phyloP scores from a whole-genome alignment of 30 jellyfish, hydroid and myxozoan species.

The Turritopsis rubra region DNA sequence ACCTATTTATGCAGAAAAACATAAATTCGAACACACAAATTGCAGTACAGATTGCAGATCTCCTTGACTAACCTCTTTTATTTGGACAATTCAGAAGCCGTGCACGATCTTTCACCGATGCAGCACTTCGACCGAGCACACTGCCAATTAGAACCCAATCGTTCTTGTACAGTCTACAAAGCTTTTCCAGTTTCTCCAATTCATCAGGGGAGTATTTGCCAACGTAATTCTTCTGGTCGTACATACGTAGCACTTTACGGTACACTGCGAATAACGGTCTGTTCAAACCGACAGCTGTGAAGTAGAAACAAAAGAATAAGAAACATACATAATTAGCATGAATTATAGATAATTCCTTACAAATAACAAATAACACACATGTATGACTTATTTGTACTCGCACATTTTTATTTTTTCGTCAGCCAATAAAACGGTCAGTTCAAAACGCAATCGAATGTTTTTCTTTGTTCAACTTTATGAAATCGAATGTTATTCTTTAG shows the following conservation, averaged over 20 bases:
- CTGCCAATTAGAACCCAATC: slow-evolving; percentile 57
- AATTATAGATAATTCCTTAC: too few species aligned
- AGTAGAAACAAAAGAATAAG: background rate
- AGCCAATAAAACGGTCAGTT: too few species aligned
- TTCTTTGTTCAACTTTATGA: too few species aligned
- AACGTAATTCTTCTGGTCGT: slow-evolving; percentile 66
- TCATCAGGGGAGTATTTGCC: slow-evolving; percentile 86
- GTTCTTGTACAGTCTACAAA: slow-evolving; percentile 46
- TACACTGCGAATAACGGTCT: slow-evolving; percentile 84
- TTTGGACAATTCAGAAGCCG: slow-evolving; percentile 58
- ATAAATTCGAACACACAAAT: too few species aligned
- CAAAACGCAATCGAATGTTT: too few species aligned
- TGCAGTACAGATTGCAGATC: background rate
- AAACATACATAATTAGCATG: too few species aligned
- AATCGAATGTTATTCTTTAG: too few species aligned
- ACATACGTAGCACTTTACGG: slow-evolving; percentile 76
- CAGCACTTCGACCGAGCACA: slow-evolving; percentile 84
- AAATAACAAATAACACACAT: too few species aligned
- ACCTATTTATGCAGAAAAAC: too few species aligned
- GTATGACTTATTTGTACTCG: too few species aligned
- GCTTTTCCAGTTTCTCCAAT: slow-evolving; percentile 47
- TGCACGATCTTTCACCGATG: slow-evolving; percentile 81
- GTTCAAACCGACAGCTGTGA: slow-evolving; percentile 59
- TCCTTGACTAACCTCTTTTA: background rate
- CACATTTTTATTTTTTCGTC: too few species aligned